These are phyloP conservation scores for Corythornis madagascariensis DNA, from an alignment of 2,113 vertebrate species.

Conservation along the genomic window DNA sequence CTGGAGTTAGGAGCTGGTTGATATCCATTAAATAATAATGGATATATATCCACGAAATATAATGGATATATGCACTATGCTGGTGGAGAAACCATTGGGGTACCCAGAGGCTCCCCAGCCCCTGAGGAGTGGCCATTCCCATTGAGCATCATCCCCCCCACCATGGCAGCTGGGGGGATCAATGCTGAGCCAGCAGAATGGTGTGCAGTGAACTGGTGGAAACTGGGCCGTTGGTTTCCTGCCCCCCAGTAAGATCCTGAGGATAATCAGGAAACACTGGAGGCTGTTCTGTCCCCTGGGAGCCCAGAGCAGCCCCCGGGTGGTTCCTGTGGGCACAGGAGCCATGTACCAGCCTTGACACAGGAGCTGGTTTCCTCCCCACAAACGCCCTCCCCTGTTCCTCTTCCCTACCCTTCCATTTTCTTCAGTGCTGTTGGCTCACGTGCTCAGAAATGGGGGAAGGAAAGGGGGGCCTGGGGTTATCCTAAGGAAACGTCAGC, in stretches of 20 bases:
- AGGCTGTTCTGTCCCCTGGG: neutral
- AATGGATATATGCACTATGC: neutral
- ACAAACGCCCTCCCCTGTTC: neutral
- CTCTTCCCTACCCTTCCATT: neutral
- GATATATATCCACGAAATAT: too few species aligned
- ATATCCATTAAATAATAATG: neutral
- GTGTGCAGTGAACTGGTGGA: neutral
- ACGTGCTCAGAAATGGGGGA: neutral
- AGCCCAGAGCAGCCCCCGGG: neutral
- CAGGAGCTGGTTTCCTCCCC: neutral
- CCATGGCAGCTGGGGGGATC: too few species aligned
- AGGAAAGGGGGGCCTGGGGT: neutral
- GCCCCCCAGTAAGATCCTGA: neutral
- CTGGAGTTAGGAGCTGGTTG: neutral
- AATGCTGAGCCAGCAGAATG: neutral
- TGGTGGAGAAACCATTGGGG: neutral
- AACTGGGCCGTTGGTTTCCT: neutral
- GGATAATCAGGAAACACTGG: neutral
- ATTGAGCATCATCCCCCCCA: fast-evolving
- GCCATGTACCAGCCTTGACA: neutral
- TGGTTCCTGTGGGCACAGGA: neutral
- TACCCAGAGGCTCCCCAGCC: fast-evolving
- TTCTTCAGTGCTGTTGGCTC: neutral
- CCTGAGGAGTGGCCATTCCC: fast-evolving
- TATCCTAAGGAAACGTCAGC: neutral